A percentile compares a stretch with the other conserved stretches of the same genome.
Conservation (phyloP, 2,888 invertebrate species). For the Notodonta dromedarius region DNA sequence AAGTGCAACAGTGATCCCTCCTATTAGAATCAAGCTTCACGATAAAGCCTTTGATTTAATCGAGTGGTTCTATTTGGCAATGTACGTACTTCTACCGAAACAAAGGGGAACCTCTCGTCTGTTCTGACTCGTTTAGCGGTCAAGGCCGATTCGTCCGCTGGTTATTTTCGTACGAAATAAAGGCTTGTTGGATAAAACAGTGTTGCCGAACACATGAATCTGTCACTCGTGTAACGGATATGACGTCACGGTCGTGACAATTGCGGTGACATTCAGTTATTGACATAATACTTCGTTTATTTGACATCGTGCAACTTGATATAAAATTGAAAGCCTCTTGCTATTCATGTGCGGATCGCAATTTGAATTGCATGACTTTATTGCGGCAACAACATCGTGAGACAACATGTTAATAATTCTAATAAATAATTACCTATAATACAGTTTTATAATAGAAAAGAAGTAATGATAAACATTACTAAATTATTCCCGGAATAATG, state of each 20-base stretch:
- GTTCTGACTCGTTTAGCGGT: slow-evolving; percentile 10
- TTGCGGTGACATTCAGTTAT: slow-evolving; percentile 2
- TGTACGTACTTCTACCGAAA: not conserved
- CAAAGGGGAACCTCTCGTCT: not conserved
- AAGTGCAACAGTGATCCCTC: too few species aligned
- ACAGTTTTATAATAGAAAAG: too few species aligned
- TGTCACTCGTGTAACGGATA: not conserved
- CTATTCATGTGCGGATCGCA: not conserved
- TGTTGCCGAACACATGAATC: not conserved
- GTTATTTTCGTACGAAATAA: slow-evolving; percentile 28
- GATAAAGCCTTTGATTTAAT: too few species aligned
- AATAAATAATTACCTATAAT: too few species aligned
- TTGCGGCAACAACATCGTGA: not conserved
- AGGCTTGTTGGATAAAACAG: slow-evolving; percentile 11
- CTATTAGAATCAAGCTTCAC: too few species aligned
- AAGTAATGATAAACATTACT: too few species aligned
- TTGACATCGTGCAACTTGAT: not conserved
- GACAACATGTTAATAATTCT: not conserved
- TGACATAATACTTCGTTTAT: not conserved
- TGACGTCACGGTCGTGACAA: slow-evolving; percentile 1
- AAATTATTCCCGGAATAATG: too few species aligned
- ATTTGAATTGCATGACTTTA: not conserved
- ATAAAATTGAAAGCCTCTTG: not conserved
- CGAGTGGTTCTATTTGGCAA: too few species aligned
- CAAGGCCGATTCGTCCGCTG: slow-evolving; percentile 30